phyloP scores from a whole-genome alignment of 2,113 vertebrate species.

The Cyphomyrus discorhynchus region DNA sequence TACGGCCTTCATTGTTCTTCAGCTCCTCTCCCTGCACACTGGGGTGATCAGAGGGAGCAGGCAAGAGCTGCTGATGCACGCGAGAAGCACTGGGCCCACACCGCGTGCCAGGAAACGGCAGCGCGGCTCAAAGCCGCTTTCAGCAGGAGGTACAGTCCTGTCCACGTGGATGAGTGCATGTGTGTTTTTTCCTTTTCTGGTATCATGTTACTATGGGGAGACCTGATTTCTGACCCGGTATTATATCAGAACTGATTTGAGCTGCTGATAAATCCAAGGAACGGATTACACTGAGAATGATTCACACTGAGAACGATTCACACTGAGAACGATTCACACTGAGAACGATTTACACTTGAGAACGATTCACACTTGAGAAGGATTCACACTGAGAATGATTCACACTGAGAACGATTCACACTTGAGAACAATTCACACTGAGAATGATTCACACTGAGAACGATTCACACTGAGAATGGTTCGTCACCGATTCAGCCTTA shows the following conservation, averaged over 20 bases:
- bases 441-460: no score
- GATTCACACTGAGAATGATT: not conserved
- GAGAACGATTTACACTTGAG: not conserved
- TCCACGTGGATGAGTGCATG: not conserved
- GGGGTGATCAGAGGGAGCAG: constrained; percentile 33
- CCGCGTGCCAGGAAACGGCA: constrained; percentile 60
- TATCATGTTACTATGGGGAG: not conserved
- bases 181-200: not conserved
- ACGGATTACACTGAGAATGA: no score
- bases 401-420: no score
- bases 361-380: not conserved
- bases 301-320: no score
- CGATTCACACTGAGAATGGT: not conserved
- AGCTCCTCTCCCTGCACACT: not conserved
- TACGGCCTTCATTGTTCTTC: constrained; percentile 35
- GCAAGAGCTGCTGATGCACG: constrained; percentile 59
- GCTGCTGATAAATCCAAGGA: not conserved
- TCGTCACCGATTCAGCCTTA: not conserved
- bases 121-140: constrained; percentile 59
- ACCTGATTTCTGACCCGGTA: not conserved
- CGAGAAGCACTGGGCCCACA: constrained; percentile 57
- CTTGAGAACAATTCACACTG: not conserved
- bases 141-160: constrained; percentile 50
- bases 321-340: not conserved
- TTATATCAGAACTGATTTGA: not conserved